Conservation (phyloP, 2,113 vertebrate genomes). For the Panurus biarmicus region DNA sequence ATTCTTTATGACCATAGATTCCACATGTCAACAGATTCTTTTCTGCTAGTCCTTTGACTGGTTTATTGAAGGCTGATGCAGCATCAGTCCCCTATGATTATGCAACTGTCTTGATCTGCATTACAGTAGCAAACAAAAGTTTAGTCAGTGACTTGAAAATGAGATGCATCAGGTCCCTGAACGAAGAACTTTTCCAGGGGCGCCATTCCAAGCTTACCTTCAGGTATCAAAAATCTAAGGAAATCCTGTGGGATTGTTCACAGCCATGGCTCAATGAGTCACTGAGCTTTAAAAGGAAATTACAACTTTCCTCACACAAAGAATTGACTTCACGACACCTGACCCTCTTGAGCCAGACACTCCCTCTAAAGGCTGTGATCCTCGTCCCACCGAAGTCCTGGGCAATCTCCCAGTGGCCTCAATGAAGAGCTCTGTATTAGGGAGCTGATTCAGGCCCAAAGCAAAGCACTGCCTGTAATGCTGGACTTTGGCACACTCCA, state of each 20-base stretch:
- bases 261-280: constrained; percentile 51
- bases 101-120: background rate
- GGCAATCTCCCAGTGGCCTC: background rate
- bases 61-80: background rate
- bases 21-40: background rate
- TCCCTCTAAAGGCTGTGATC: constrained; percentile 32
- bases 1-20: background rate
- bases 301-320: constrained; percentile 56
- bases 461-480: background rate
- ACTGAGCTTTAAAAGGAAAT: constrained; percentile 58
- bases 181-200: background rate
- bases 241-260: constrained; percentile 60
- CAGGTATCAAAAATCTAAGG: constrained; percentile 49
- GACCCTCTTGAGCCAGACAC: constrained; percentile 11
- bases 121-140: background rate
- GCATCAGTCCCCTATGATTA: background rate
- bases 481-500: background rate
- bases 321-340: constrained; percentile 28
- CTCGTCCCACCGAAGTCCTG: background rate
- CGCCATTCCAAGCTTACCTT: constrained; percentile 28
- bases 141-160: background rate
- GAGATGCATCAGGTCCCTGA: background rate
- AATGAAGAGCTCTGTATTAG: background rate
- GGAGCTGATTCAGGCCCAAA: background rate
- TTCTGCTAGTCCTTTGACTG: background rate